Evolutionary conservation across 2,888 invertebrate species (phyloP).

Genomic region (Lypha dubia): DNA sequence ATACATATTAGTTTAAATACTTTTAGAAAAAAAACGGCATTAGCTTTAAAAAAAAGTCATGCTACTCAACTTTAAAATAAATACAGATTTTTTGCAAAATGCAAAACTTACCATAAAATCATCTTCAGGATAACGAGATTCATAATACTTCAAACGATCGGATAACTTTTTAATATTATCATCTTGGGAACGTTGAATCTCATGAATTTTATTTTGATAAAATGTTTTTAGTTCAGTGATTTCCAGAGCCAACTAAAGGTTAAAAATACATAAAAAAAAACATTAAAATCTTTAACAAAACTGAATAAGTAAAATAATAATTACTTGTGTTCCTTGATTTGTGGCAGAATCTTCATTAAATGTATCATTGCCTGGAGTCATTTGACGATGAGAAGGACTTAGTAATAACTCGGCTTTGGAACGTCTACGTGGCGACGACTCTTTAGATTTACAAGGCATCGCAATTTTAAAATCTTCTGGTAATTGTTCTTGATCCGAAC

Average conservation of each 20-base stretch:
- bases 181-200: constrained; percentile 79
- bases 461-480: constrained; percentile 76
- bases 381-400: constrained; percentile 82
- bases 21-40: constrained; percentile 49
- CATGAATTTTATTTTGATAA: constrained; percentile 81
- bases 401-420: constrained; percentile 80
- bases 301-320: constrained; percentile 20
- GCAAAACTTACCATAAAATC: constrained; percentile 81
- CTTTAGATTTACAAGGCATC: constrained; percentile 73
- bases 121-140: constrained; percentile 81
- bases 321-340: constrained; percentile 71
- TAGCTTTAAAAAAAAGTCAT: constrained; percentile 57
- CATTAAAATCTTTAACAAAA: not conserved
- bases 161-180: constrained; percentile 79
- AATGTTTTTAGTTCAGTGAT: constrained; percentile 80
- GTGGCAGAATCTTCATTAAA: constrained; percentile 65
- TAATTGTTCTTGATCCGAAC: constrained; percentile 81
- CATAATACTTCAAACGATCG: constrained; percentile 80
- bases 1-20: constrained; percentile 61
- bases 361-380: constrained; percentile 80
- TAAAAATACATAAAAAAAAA: not conserved
- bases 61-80: constrained; percentile 33
- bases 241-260: constrained; percentile 76
- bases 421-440: constrained; percentile 80
- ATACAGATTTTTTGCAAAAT: not conserved